phyloP scores from a whole-genome alignment of 2,797 vertebrate genomes.

The Pipistrellus nathusii region DNA sequence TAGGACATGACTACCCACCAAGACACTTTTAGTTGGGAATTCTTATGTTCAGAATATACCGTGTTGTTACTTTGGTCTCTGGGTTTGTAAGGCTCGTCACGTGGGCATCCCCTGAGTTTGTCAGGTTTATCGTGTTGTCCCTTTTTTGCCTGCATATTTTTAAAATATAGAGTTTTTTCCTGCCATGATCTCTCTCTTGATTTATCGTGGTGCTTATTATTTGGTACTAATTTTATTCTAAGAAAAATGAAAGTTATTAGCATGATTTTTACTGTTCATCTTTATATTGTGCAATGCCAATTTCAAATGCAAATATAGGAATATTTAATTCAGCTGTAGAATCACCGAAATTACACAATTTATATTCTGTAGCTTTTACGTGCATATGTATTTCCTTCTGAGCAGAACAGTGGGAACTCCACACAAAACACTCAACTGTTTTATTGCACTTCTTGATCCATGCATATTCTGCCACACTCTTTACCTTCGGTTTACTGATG shows the following conservation, averaged over 20 bases:
- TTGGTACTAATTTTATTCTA: constrained; percentile 26
- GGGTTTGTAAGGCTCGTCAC: neutral
- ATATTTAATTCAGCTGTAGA: neutral
- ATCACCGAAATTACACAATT: neutral
- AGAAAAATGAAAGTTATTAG: constrained; percentile 28
- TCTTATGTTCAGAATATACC: neutral
- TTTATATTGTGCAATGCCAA: constrained; percentile 17
- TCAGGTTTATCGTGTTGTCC: neutral
- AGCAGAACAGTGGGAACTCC: neutral
- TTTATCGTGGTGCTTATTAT: constrained; percentile 6
- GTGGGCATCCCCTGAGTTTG: neutral
- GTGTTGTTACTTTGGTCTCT: neutral
- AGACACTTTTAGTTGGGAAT: neutral
- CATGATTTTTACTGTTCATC: neutral
- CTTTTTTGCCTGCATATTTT: neutral
- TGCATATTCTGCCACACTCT: neutral
- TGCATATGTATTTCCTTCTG: neutral
- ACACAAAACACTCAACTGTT: neutral
- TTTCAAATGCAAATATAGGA: constrained; percentile 55
- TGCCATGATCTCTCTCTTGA: neutral
- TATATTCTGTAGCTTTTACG: neutral
- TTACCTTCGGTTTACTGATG: neutral
- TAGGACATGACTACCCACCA: neutral
- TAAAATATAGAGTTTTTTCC: neutral
- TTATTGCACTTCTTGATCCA: neutral